A percentile compares a stretch with the other conserved stretches of the same genome.
phyloP scores from a whole-genome alignment of 2,113 vertebrate species.

The Zingel zingel region DNA sequence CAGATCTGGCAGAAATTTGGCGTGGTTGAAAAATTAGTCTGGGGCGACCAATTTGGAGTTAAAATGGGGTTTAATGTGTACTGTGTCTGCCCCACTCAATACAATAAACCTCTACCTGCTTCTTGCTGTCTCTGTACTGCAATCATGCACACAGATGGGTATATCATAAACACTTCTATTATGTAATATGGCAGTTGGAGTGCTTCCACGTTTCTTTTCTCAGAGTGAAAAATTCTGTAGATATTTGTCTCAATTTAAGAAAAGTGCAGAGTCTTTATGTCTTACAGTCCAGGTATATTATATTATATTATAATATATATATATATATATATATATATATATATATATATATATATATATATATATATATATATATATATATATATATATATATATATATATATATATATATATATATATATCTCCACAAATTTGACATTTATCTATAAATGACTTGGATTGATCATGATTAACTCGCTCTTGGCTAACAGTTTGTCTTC shows the following conservation, averaged over 20 bases:
- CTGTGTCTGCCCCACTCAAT: too few species aligned
- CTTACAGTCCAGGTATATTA: too few species aligned
- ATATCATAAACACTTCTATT: not conserved
- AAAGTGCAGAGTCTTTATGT: too few species aligned
- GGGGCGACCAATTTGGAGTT: not conserved
- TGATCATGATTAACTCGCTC: not conserved
- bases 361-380: too few species aligned
- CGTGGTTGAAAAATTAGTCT: not conserved
- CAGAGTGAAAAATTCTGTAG: not conserved
- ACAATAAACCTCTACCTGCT: not conserved
- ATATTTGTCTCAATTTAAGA: not conserved
- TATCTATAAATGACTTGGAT: not conserved
- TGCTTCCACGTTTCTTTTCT: not conserved
- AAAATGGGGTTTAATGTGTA: not conserved
- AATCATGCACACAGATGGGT: not conserved
- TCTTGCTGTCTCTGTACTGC: not conserved
- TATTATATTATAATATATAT: too few species aligned
- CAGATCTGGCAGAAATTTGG: not conserved
- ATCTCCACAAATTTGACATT: not conserved
- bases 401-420: too few species aligned
- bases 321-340: too few species aligned
- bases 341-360: too few species aligned
- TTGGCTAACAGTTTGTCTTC: constrained; percentile 14
- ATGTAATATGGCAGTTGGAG: not conserved
- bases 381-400: too few species aligned